Base-by-base conservation (phyloP, 2,888 invertebrate species). In the Drosophila mercatorum region DNA sequence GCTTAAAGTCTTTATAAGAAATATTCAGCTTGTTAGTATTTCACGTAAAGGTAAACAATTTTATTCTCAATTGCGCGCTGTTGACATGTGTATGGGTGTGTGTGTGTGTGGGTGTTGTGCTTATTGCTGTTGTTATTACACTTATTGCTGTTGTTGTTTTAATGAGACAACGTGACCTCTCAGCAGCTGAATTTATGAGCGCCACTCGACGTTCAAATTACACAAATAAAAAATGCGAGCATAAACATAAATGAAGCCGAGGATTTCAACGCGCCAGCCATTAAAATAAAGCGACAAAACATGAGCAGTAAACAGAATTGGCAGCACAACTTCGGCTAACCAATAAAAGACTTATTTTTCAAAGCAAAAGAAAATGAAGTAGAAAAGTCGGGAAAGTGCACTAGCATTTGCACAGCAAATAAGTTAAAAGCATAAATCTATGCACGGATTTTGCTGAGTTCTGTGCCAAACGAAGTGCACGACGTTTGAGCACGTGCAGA, bases 251-350 rank as follows among this genome's bases (percentile, higher is more conserved):
- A 88, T 76, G 81, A 72, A 69, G 73, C 79, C 68, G 59, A 55
- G 71, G 57, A 88, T 47, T 80, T 78, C 72, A 87, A 74, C 72
- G 66, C 80, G 56, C 43, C 60, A 64, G 56, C 83, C 83, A 80
- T 89, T 88, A 88, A 88, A 88, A 88, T 85, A 76, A 89, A 86
- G 85, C 85, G 83, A 80, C 86, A 88, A 89, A 89, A 88, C 90
- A 89, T 85, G 89, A 81, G 89, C 75, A 57, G 84, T 80, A 89
- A 85, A 85, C 90, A 68, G 79, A 89, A 83, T 68, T 73, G 68
- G 63, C 58, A 57, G 49, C 58, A 51, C 51, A 75, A 47, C 55
- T 49, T 51, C 41, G 11, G 51, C 51, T 55, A 65, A 63, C 58
- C 82, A 61, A 70, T 68, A 65, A 61, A 72, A 71, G 44, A 61